Base-by-base conservation (phyloP, 2,888 invertebrate genomes). In the Portevinia maculata region DNA sequence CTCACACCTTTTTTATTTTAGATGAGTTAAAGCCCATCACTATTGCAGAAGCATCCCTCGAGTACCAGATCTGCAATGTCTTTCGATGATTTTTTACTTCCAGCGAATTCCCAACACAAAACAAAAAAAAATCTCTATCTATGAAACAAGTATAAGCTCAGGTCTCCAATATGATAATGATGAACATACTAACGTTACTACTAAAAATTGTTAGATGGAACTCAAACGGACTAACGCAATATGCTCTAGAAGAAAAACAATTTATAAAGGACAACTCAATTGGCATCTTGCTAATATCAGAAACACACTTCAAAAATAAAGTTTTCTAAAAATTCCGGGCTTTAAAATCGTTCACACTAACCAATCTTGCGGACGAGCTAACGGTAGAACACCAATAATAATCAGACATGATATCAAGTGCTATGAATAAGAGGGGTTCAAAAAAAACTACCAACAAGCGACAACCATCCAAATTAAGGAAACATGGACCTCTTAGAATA, bases 381-480 rank as follows among this genome's bases (percentile, higher is more conserved):
- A 41, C 9, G 28, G 28, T 9, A 15, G 41, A 1, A 4, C 11
- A 28, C 28, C 41, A 41, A 41, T 41, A 21, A 57, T 57, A 8
- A 41, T 39, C 6, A 5, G 24, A 15, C 4, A 57, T 13, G 4
- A 28, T 1, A 24, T 41, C 7, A 57, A 57, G 5, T 57, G 9
- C 15, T 1, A 4, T 0, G 9, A 11, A 41, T 9, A 24, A 7
- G 24, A 57, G 1, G 7, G 21, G 5, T 55, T 6, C 13, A 1
- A 21, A 24, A 21, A 9, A 0, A 24, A 39, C 1, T 8, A 39
- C n/a, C 3, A 41, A 28, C 69, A 75, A 67, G 46, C 50, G 1
- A 8, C 6, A 21, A 13, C n/a, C n/a, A n/a, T 74, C 5, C 37
- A 55, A 46, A 32, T 67, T 13, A 9, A 60, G 1, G 67, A 52